Percentiles rank a stretch among this genome's conserved stretches.
Conservation (phyloP, 2,113 vertebrate genomes). For the Cyphomyrus discorhynchus region DNA sequence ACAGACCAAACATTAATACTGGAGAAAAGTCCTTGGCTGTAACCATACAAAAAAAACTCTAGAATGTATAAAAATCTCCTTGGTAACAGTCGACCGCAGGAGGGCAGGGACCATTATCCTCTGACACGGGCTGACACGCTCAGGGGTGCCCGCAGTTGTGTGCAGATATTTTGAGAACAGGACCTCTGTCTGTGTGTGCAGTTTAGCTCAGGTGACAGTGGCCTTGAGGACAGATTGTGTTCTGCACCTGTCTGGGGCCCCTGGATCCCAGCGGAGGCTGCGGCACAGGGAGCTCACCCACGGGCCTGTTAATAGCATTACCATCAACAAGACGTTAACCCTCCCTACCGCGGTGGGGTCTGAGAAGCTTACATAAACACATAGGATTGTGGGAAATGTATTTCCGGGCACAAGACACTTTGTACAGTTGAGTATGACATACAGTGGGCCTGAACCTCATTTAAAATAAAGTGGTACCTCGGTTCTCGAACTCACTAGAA, state of each 20-base stretch:
- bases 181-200: not conserved
- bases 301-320: not conserved
- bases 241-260: not conserved
- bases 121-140: not conserved
- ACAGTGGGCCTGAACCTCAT: not conserved
- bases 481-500: too few species aligned
- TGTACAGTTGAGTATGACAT: not conserved
- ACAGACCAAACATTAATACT: not conserved
- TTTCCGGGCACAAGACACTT: not conserved
- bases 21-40: conserved; percentile 4
- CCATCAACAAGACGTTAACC: not conserved
- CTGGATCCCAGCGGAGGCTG: not conserved
- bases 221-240: conserved; percentile 1
- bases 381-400: not conserved
- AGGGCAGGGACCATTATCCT: not conserved
- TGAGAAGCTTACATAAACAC: not conserved
- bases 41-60: not conserved
- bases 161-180: not conserved
- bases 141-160: not conserved
- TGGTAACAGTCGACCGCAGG: not conserved
- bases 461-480: not conserved
- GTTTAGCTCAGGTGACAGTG: not conserved
- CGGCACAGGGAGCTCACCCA: not conserved
- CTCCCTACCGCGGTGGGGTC: not conserved
- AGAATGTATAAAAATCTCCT: not conserved